Base-by-base conservation (phyloP, 2,113 vertebrate genomes). In the Ochotona princeps region DNA sequence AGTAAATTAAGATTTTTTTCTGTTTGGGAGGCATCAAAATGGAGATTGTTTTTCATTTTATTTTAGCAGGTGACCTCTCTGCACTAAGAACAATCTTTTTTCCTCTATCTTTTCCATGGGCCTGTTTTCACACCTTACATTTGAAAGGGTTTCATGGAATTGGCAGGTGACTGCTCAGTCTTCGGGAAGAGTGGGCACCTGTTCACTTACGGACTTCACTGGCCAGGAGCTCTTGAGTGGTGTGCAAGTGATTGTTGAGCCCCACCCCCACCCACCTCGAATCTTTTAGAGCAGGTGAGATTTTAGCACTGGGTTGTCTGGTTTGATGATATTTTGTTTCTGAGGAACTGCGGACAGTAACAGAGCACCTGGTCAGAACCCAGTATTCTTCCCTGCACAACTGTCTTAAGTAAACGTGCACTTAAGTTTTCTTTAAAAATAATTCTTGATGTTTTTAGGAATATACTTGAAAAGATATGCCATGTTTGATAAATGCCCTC, bases 401-500 rank as follows among this genome's bases (percentile, higher is more conserved):
- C 38, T 83, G 91, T 96, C 89, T 91, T 93, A 91, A 96, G 23
- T 92, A 88, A 10, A 38, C 92, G 30, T 60, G 76, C 38, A 44
- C 78, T 93, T 1, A 51, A 89, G 93, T 80, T 94, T 89, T 93
- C 81, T 90, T 96, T 93, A 72, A 93, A 93, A 94, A 75, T 72
- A 70, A 57, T 84, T 69, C 20, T 74, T 63, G 54, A 9, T 2
- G 0, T 81, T 74, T 73, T 17, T 10, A 66, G 94, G 81, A 95
- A 54, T 2, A 69, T 61, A 97, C 89, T 93, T 96, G 95, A 97
- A 96, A 93, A 89, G 81, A 74, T 75, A 79, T 1, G 8, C 94
- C 89, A 95, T 81, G 47, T 90, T 91, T 96, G 75, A 61, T 94
- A 97, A 67, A 92, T 89, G 92, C 89, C 90, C 72, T 94, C 87